phyloP scores from a whole-genome alignment of 2,888 invertebrate genomes.

The Formica aserva region DNA sequence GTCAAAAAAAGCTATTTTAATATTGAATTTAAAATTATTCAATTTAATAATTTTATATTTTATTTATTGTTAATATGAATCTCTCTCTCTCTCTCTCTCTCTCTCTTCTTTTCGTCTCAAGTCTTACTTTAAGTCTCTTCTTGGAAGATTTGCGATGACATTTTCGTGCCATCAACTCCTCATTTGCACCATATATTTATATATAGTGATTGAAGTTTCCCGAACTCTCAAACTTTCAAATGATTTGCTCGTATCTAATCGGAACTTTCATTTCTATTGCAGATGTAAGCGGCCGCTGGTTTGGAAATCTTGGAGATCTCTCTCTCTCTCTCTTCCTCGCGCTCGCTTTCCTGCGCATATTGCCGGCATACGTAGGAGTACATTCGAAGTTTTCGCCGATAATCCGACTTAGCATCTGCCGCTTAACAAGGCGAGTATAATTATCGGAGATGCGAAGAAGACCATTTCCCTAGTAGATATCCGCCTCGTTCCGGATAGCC shows the following conservation, averaged over 20 bases:
- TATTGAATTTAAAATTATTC: neutral
- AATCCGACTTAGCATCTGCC: conserved; percentile 65
- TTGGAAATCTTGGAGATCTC: conserved; percentile 38
- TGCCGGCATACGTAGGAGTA: conserved; percentile 34
- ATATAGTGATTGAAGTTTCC: conserved; percentile 34
- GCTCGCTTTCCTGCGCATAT: conserved; percentile 51
- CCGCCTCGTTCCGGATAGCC: conserved; percentile 11
- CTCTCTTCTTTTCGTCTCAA: too few relatives aligned
- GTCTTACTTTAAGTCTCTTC: neutral
- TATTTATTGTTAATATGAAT: neutral
- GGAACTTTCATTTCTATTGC: conserved; percentile 46
- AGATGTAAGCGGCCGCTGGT: conserved; percentile 2
- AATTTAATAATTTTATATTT: neutral
- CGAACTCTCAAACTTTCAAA: conserved; percentile 52
- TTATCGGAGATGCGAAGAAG: conserved; percentile 56
- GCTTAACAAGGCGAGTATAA: conserved; percentile 60
- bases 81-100: too few relatives aligned
- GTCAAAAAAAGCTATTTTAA: neutral
- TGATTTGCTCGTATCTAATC: conserved; percentile 45
- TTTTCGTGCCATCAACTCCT: neutral
- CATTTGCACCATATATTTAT: conserved; percentile 3
- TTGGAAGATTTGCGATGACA: neutral
- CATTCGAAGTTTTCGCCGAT: conserved; percentile 57
- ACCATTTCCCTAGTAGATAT: conserved; percentile 27
- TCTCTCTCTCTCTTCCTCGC: conserved; percentile 22